Base-by-base conservation (phyloP, 1,140 invertebrate species). In the Habropoda laboriosa region DNA sequence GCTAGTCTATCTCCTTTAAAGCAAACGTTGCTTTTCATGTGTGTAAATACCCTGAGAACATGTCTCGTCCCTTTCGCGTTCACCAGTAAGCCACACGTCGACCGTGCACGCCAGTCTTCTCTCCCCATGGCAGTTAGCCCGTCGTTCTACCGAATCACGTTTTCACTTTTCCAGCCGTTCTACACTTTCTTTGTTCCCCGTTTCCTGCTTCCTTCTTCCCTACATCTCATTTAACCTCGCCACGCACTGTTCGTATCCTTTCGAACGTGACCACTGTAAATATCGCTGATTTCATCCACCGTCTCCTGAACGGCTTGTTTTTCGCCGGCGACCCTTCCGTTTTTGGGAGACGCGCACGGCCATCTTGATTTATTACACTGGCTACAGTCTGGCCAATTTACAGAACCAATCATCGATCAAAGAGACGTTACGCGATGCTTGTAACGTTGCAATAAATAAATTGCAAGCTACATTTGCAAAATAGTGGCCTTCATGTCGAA, bases 41-140 rank as follows among this genome's bases (percentile, higher is more conserved):
- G 57, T 75, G 80, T 79, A 84, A 84, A 84, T 85, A 79, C 70
- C 51, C 79, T 27, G 47, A 68, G 66, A 77, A 40, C 55, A 24
- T 79, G 68, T 80, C 55, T 74, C 75, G 68, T 66, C 63, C 67
- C 68, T 81, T 73, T 79, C 63, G 49, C 40, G 35, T 76, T 76
- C 77, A 42, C 18, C 60, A 71, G 68, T 82, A 73, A 82, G 68
- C 60, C 63, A 79, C 80, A 60, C 32, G 53, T 79, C 45, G 24
- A 55, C 30, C 27, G 40, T 18, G 21, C 40, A 53, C 10, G 42
- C 4, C 60, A 45, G 45, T 53, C n/a, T 53, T 68, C 18, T 18
- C 49, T 32, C 30, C 38, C 35, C 49, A 57, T 51, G 3, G n/a
- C 32, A 53, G 12, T 42, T 42, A 40, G 42, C 38, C 42, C 16